phyloP scores from a whole-genome alignment of 1,140 invertebrate genomes.

The Eurosta solidaginis region DNA sequence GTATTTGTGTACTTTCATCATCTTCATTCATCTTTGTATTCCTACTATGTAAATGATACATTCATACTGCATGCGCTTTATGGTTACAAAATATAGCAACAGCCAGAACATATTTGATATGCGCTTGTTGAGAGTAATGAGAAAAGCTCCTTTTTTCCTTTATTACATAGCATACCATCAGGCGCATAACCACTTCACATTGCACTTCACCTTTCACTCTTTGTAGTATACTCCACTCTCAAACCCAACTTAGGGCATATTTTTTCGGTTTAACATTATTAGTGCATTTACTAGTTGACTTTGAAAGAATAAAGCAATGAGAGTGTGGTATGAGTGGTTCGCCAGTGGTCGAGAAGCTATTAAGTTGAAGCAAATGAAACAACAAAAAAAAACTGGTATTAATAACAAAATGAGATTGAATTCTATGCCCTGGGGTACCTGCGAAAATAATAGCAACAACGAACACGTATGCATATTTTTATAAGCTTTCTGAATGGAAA shows the following conservation, averaged over 20 bases:
- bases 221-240: background rate
- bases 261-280: slow-evolving; percentile 24
- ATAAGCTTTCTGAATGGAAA: background rate
- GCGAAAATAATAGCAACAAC: background rate
- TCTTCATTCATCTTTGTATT: no score
- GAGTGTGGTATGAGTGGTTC: background rate
- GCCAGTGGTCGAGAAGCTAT: background rate
- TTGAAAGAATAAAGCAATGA: background rate
- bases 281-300: slow-evolving; percentile 13
- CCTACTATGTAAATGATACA: no score
- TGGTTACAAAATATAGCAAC: background rate
- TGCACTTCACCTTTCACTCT: no score
- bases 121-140: background rate
- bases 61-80: background rate
- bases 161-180: slow-evolving; percentile 4
- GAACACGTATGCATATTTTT: background rate
- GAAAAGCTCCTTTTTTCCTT: no score
- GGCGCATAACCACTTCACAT: background rate
- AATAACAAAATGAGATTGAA: slow-evolving; percentile 9
- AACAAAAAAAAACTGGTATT: background rate
- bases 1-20: no score
- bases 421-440: background rate
- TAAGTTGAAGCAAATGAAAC: background rate
- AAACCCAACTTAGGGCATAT: background rate
- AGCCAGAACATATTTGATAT: background rate